Evolutionary conservation across 2,113 vertebrate genomes (phyloP).

Genomic region (Orientallactaga bullata): DNA sequence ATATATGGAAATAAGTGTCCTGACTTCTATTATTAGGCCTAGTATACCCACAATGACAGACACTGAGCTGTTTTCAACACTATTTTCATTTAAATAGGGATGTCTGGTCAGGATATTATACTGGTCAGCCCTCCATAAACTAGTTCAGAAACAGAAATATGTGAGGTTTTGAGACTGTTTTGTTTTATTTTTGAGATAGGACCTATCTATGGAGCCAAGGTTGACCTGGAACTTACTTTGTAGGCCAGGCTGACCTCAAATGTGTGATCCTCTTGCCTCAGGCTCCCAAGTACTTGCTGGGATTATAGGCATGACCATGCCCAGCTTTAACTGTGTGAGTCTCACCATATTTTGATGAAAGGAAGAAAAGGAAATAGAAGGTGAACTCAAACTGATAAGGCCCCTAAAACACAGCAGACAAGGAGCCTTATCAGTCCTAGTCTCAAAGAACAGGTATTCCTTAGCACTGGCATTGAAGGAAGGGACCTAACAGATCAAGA

Average conservation of each 20-base stretch:
- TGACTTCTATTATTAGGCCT: slow-evolving; percentile 18
- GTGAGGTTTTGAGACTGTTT: not conserved
- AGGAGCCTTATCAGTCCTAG: not conserved
- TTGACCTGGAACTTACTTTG: not conserved
- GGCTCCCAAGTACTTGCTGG: not conserved
- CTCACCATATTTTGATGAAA: not conserved
- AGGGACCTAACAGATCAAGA: not conserved
- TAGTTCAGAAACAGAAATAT: slow-evolving; percentile 16
- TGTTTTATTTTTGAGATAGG: not conserved
- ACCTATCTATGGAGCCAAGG: not conserved
- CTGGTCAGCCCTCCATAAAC: not conserved
- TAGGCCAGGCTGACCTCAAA: not conserved
- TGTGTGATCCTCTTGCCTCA: not conserved
- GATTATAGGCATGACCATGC: not conserved
- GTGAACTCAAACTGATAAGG: not conserved
- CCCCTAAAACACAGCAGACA: not conserved
- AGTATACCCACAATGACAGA: not conserved
- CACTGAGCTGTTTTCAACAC: not conserved
- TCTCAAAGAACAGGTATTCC: not conserved
- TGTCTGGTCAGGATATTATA: not conserved
- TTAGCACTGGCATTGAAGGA: not conserved
- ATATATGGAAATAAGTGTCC: not conserved
- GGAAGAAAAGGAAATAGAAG: not conserved
- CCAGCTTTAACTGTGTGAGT: not conserved
- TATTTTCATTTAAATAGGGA: slow-evolving; percentile 21